Evolutionary conservation across 2,888 invertebrate species (phyloP), one percentile per base, ranked within the genome.

Genomic region (Epistrophe eligans): DNA sequence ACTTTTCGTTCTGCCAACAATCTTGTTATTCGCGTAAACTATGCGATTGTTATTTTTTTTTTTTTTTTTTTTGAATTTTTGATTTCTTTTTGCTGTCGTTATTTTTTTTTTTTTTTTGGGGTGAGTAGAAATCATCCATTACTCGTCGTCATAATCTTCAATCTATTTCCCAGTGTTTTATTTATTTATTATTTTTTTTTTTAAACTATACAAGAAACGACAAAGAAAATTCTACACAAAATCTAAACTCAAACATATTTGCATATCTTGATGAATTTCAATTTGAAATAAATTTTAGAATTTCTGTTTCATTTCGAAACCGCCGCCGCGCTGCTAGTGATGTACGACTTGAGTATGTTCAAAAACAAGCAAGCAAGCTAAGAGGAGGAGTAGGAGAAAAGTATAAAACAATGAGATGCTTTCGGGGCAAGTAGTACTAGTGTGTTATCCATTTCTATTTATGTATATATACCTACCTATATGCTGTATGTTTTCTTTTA

Each of bases 261-360:
- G 74, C 74, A 74, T 74, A 74, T 74, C 74, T 74, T 74, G 74
- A 74, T 74, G 62, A 60, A 58, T 81, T 81, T 81, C 81, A 81
- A 81, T 81, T 81, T 81, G 71, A 81, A 81, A 81, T 81, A 81
- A 81, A 81, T 81, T 77, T 71, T 35, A 50, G 64, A 77, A 81
- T 71, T 77, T 81, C 81, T 76, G 70, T 81, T 76, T 66, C 24
- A 62, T 38, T 57, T 58, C 2, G 40, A 57, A 76, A 55, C 70
- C 71, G 62, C 70, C 71, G 62, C 24, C 62, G 70, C 62, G 15
- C 10, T 1, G 24, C n/a, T n/a, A 64, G 62, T 52, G 70, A 48
- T 67, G 55, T 55, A 52, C 8, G 52, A 28, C 50, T 5, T 1
- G 24, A 24, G 24, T 52, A n/a, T 66, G 66, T 67, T 66, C 32